These are phyloP conservation scores for Microcebus tavaratra DNA, from an alignment of 2,113 vertebrate species.

Conservation along the genomic window DNA sequence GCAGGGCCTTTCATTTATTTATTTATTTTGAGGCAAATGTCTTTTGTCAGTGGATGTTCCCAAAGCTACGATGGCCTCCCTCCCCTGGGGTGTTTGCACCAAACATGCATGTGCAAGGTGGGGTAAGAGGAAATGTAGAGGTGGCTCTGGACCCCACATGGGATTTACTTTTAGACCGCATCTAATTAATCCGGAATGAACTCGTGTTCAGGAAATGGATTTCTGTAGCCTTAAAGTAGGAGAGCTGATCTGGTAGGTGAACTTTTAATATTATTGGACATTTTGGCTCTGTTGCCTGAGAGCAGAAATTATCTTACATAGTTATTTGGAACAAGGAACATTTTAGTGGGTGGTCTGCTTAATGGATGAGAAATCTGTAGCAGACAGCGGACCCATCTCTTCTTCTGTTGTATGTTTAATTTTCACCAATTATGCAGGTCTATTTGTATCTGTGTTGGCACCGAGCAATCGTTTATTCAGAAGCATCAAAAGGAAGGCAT, in stretches of 20 bases:
- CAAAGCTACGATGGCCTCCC: rapidly evolving
- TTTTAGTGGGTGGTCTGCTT: slow-evolving; percentile 43
- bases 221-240: background rate
- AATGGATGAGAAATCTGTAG: slow-evolving; percentile 5
- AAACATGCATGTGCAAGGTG: too few relatives aligned
- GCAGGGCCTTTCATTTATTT: background rate
- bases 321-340: background rate
- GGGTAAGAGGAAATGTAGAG: rapidly evolving
- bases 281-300: background rate
- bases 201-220: background rate
- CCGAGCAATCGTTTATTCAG: slow-evolving; percentile 49
- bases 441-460: background rate
- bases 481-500: background rate
- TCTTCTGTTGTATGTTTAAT: slow-evolving; percentile 38
- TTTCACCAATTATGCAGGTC: slow-evolving; percentile 27
- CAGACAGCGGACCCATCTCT: background rate
- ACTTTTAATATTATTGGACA: background rate
- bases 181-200: background rate
- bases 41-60: background rate
- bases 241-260: background rate
- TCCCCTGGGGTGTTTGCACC: rapidly evolving
- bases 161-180: background rate
- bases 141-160: background rate
- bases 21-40: background rate
- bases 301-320: background rate